Base-by-base conservation (phyloP, 2,113 vertebrate genomes). In the Larimichthys polyactis region DNA sequence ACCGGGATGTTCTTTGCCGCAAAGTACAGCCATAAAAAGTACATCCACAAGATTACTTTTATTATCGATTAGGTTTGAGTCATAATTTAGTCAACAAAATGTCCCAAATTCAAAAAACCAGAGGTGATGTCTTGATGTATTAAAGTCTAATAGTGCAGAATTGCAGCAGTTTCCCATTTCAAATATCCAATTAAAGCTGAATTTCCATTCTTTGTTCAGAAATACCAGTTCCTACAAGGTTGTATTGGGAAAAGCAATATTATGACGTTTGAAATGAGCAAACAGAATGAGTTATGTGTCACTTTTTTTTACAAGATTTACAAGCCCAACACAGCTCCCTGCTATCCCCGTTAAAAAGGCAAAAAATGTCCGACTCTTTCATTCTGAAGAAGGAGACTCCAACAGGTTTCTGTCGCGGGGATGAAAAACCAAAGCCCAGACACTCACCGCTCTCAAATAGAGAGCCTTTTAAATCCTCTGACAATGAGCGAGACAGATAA, bases 391-490 rank as follows among this genome's bases (percentile, higher is more conserved):
- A 91, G 90, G 75, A 81, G 78, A 68, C 82, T 88, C 86, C 89
- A 88, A 93, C 89, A 89, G 90, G 89, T 89, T 78, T 89, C 86
- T 87, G 84, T 90, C 88, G 83, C 81, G 29, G 59, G 83, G 87
- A 87, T 91, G 83, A 91, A 91, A 91, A 90, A 85, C 87, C 83
- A 87, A 90, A 89, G 83, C 88, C 78, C 69, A 90, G 78, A 88
- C 90, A 90, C 82, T 86, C 81, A 40, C 24, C 11, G 83, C 84
- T 79, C 87, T 90, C 88, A 81, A 84, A 90, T 69, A 78, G 78
- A 90, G 86, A 90, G 86, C 83, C 85, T 89, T 90, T 92, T 87
- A 89, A 92, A 90, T 88, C 87, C 90, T 81, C 86, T 79, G 87
- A 88, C 89, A 91, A 91, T 85, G 91, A 92, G 80, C 59, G 74